Percentiles rank a stretch among this genome's conserved stretches.
These are phyloP conservation scores for Habrosyne pyritoides DNA, from an alignment of 2,888 invertebrate species.

Conservation along the genomic window DNA sequence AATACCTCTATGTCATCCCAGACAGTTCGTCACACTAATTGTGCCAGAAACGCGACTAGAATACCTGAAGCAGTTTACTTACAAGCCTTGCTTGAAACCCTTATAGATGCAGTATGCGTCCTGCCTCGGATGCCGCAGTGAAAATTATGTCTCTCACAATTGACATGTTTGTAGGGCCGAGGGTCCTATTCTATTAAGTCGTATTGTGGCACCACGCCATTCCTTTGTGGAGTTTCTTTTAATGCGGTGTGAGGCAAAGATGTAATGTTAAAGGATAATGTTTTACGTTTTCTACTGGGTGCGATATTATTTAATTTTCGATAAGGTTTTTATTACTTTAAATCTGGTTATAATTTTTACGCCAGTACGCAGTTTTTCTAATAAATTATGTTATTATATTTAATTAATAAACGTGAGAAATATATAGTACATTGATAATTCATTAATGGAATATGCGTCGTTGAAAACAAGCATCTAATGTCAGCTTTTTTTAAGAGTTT, in stretches of 20 bases:
- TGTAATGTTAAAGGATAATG: not conserved
- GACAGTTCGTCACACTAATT: slow-evolving; percentile 12
- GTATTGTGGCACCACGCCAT: not conserved
- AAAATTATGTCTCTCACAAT: slow-evolving; percentile 22
- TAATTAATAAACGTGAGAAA: no score
- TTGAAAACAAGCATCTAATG: no score
- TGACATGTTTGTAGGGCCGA: slow-evolving; percentile 11
- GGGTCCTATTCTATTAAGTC: slow-evolving; percentile 1
- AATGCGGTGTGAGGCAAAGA: not conserved
- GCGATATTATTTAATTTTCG: no score
- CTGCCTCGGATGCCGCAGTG: slow-evolving; percentile 14
- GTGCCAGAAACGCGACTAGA: slow-evolving; percentile 21
- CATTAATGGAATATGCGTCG: no score
- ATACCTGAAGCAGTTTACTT: slow-evolving; percentile 32
- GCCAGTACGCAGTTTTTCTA: no score
- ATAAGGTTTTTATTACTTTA: no score
- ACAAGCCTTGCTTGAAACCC: slow-evolving; percentile 29
- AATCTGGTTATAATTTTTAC: no score
- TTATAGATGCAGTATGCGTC: slow-evolving; percentile 31
- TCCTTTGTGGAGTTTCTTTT: not conserved
- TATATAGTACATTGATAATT: no score
- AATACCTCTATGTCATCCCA: slow-evolving; percentile 6
- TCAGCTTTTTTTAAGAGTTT: no score
- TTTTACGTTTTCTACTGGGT: not conserved
- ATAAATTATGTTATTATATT: no score